phyloP scores from a whole-genome alignment of 1,140 invertebrate species.

The Drosophila suzukii region DNA sequence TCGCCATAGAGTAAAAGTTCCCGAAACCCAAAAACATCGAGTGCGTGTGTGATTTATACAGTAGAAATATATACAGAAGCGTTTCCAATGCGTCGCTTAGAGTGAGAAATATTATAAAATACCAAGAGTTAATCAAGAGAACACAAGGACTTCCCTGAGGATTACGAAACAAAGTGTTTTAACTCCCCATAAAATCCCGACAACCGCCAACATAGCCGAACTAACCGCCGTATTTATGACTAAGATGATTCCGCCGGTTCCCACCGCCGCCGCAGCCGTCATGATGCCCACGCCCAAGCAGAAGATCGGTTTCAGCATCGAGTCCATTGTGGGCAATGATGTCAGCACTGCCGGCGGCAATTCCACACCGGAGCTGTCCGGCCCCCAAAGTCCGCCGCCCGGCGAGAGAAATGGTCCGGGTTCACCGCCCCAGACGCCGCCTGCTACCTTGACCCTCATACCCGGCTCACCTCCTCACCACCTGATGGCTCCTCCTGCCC shows the following conservation, averaged over 20 bases:
- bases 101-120: conserved; percentile 25
- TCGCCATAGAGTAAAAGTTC: conserved; percentile 37
- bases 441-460: conserved; percentile 52
- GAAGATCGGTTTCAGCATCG: conserved; percentile 97
- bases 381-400: conserved; percentile 47
- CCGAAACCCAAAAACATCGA: conserved; percentile 10
- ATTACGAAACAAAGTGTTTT: conserved; percentile 35
- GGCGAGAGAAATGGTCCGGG: conserved; percentile 66
- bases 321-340: conserved; percentile 94
- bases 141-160: conserved; percentile 23
- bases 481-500: conserved; percentile 59
- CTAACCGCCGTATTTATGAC: conserved; percentile 83
- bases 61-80: conserved; percentile 19
- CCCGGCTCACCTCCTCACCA: conserved; percentile 65
- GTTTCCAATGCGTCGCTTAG: conserved; percentile 58
- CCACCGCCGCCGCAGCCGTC: conserved; percentile 84
- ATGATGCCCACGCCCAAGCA: conserved; percentile 96
- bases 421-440: conserved; percentile 78
- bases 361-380: conserved; percentile 36
- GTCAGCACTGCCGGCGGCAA: conserved; percentile 55
- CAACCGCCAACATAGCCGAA: conserved; percentile 81
- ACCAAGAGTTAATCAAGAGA: neutral
- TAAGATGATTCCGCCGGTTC: conserved; percentile 85
- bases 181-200: conserved; percentile 47
- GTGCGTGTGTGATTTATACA: conserved; percentile 24